Conservation (phyloP, 2,797 vertebrate genomes). For the Distichodus sexfasciatus region DNA sequence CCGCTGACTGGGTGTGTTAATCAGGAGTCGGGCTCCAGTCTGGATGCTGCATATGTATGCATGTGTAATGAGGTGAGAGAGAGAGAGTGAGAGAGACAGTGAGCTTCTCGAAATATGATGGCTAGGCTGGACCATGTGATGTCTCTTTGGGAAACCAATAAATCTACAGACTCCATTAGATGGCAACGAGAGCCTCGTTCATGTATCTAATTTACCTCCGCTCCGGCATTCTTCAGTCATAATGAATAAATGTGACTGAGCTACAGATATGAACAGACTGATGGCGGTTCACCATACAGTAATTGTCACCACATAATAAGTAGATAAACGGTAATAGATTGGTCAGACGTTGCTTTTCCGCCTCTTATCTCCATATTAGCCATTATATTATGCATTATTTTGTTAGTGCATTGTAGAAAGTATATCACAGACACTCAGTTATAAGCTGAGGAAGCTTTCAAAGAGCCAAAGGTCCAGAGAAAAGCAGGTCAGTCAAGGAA, state of each 20-base stretch:
- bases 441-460: too few species aligned
- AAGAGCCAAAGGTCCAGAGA: too few species aligned
- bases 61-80: constrained; percentile 31
- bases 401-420: too few species aligned
- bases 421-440: too few species aligned
- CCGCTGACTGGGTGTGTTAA: constrained; percentile 61
- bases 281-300: too few species aligned
- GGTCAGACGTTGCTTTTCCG: not conserved
- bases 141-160: not conserved
- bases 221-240: not conserved
- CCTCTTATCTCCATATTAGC: not conserved
- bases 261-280: too few species aligned
- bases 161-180: not conserved
- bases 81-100: constrained; percentile 29
- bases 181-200: not conserved
- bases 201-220: not conserved
- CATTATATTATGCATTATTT: not conserved
- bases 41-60: constrained; percentile 46
- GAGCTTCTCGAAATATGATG: not conserved
- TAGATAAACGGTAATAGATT: not conserved
- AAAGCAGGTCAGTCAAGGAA: too few species aligned
- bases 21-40: constrained; percentile 57
- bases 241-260: too few species aligned
- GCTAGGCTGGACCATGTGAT: not conserved
- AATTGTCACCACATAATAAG: too few species aligned